Conservation (phyloP, 53 echinoderm and acorn worm species). For the Stichopus horrens region DNA sequence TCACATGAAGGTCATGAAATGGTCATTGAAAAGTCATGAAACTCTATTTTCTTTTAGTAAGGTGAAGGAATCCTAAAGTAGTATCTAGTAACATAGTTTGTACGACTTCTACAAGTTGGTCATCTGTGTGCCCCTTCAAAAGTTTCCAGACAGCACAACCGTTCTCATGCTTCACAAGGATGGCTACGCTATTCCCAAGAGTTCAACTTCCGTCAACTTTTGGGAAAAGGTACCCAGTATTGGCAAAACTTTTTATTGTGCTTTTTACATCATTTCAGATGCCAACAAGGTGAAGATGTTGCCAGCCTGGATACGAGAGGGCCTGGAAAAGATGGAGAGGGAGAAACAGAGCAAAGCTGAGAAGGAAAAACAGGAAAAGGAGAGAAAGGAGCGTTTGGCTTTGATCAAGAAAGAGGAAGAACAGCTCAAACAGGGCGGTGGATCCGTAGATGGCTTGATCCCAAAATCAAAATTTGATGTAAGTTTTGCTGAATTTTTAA, state of each 20-base stretch:
- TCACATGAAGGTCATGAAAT: too few species aligned
- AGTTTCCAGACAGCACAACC: too few species aligned
- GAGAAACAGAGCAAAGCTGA: conserved; percentile 85
- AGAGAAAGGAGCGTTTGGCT: conserved; percentile 74
- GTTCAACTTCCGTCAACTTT: too few species aligned
- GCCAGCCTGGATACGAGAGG: conserved; percentile 93
- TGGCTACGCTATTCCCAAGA: too few species aligned
- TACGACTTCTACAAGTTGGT: too few species aligned
- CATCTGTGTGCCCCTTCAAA: too few species aligned
- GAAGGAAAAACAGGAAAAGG: conserved; percentile 72
- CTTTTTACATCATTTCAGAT: conserved; percentile 51
- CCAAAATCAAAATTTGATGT: conserved; percentile 90
- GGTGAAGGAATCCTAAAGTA: too few species aligned
- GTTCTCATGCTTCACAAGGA: too few species aligned
- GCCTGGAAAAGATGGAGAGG: conserved; percentile 91
- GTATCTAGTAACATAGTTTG: too few species aligned
- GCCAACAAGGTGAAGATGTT: conserved; percentile 85
- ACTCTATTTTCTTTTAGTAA: too few species aligned
- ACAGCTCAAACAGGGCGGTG: conserved; percentile 72
- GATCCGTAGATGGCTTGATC: conserved; percentile 70
- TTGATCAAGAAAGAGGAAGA: conserved; percentile 85
- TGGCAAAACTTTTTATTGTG: not conserved
- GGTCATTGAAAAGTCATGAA: too few species aligned
- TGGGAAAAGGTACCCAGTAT: too few species aligned
- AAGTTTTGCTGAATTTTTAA: not conserved